Evolutionary conservation across 2,888 invertebrate species (phyloP).

Genomic region (Dynastes tityus): DNA sequence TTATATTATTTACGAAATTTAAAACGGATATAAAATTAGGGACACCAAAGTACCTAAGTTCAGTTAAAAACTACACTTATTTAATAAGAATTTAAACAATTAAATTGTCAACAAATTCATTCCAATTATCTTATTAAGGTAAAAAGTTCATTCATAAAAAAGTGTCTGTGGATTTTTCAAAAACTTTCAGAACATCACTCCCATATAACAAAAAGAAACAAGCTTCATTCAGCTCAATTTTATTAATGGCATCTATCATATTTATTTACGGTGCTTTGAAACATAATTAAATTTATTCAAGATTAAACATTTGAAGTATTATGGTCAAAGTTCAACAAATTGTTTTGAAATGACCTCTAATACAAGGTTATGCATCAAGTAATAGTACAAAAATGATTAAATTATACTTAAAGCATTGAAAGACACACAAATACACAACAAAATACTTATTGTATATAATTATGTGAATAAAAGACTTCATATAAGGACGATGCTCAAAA

Average conservation of each 20-base stretch:
- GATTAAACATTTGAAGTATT: conserved; percentile 18
- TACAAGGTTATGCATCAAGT: conserved; percentile 15
- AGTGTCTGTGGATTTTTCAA: too few relatives aligned
- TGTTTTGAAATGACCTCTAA: conserved; percentile 27
- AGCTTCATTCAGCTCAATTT: background rate
- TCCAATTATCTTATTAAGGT: too few relatives aligned
- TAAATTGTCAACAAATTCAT: too few relatives aligned
- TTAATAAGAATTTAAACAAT: too few relatives aligned
- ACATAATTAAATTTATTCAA: conserved; percentile 20
- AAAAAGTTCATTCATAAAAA: too few relatives aligned
- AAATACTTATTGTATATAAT: background rate
- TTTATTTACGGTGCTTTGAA: background rate
- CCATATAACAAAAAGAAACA: too few relatives aligned
- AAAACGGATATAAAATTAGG: too few relatives aligned
- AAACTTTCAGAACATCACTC: background rate
- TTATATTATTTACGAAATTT: too few relatives aligned
- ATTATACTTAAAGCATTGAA: background rate
- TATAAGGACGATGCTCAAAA: too few relatives aligned
- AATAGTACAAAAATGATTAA: conserved; percentile 26
- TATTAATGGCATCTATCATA: background rate
- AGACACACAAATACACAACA: background rate
- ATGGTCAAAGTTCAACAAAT: conserved; percentile 26
- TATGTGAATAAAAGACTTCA: too few relatives aligned
- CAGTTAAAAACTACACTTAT: too few relatives aligned
- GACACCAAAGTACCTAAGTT: too few relatives aligned